Base-by-base conservation (phyloP, 2,113 vertebrate species). In the Cygnus atratus region DNA sequence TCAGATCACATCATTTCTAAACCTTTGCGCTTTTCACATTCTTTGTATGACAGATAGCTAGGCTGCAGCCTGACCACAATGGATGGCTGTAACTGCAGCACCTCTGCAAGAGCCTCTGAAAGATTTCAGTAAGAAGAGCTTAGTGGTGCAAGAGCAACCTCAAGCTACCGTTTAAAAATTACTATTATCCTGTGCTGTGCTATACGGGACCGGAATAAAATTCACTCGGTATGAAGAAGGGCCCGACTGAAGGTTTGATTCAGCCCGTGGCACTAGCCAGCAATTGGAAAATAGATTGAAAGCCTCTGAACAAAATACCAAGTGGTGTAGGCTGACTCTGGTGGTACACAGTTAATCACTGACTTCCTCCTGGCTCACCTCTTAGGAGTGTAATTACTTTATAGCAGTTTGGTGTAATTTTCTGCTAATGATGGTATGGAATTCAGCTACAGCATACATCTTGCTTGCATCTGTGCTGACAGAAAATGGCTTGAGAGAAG, bases 401-500 rank as follows among this genome's bases (percentile, higher is more conserved):
- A 85, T 41, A 95, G 78, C 77, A 77, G 46, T 66, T 95, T 84
- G 82, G 44, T 1, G 1, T 92, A 73, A 89, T 92, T 92, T 95
- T 88, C 68, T 81, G 44, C 84, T 93, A 77, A 70, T 75, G 77
- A 62, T 91, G 25, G 33, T 71, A 11, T 8, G 87, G 74, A 77
- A 68, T 91, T 90, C 54, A 70, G 57, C 29, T 54, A 76, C 15
- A 70, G 54, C 86, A 44, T 84, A 70, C n/a, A 73, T 82, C 80
- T 90, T 75, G 10, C 68, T 92, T 79, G 18, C 72, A 22, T 84
- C 50, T 85, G 39, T 59, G 62, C 58, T 94, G 90, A 70, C 83
- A 91, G 83, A 88, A 92, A 82, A 76, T 75, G n/a, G 39, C 87
- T 88, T 44, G 78, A 93, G 76, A 93, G 91, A 61, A 86, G 50